Base-by-base conservation (phyloP, 1,140 invertebrate genomes). In the Chelonus insularis region DNA sequence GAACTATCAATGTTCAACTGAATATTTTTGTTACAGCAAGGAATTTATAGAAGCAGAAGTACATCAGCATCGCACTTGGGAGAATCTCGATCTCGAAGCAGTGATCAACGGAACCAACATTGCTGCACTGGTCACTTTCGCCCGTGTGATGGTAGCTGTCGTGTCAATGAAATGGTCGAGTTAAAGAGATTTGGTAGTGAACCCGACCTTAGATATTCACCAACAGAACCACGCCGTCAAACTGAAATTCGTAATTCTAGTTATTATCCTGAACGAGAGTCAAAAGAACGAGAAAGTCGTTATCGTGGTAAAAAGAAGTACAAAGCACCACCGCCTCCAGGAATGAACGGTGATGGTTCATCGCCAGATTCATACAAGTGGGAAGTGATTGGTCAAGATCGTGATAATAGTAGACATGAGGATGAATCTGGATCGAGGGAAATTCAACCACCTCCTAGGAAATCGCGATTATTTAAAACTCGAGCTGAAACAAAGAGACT, bases 381-480 rank as follows among this genome's bases (percentile, higher is more conserved):
- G 64, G 59, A 66, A 43, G 74, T 69, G 76, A 20, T 72, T 68
- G 78, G 77, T 69, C 70, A 71, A 37, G 66, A 69, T 34, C 61
- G 47, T n/a, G 50, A 62, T 29, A 25, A 37, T 20, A 60, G 52
- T 36, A 29, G 60, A 43, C 57, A 64, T 2, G 66, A 64, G 1
- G 69, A 70, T 48, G 73, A 69, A 45, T 62, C 18, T 8, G 25
- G 25, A 9, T 8, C 25, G 1, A 1, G 48, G n/a, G 16, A 11
- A n/a, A 43, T 72, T 1, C 75, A 74, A 37, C 82, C 80, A 63
- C 84, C 86, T 1, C 83, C 85, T 20, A 79, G 85, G 62, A 84
- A 84, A 70, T 81, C 86, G 11, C 82, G 88, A 11, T 77, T 90
- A 23, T 90, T 90, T 72, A 89, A 89, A 77, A 90, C 88, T n/a